Base-by-base conservation (phyloP, 1,140 invertebrate genomes). In the Maconellicoccus hirsutus region DNA sequence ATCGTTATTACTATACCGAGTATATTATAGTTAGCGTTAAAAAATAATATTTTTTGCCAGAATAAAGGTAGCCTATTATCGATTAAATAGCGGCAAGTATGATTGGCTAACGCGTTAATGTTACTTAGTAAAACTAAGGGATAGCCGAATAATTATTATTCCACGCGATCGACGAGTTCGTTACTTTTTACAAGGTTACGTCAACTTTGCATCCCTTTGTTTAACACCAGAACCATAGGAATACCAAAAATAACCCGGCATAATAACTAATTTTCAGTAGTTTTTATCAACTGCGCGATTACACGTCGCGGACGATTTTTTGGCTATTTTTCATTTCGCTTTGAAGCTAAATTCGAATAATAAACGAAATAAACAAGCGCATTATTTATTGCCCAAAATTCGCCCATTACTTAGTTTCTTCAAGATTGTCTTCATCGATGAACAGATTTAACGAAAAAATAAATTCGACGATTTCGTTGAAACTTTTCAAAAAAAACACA, bases 111-210 rank as follows among this genome's bases (percentile, higher is more conserved):
- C 61, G 8, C 61, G 22, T 26, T 25, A 26, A 25, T 66, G 25
- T 25, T 66, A 26, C 22, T 66, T 25, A 66, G 25, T 66, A 66
- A 66, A 66, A 66, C 25, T 23, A 66, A 66, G 22, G 61, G 61
- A 59, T 59, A 59, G 25, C 10, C 10, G 22, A 19, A 10, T 19
- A 66, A 66, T 66, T 66, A 66, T 26, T 66, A 66, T 66, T 66
- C 61, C 61, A 66, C 61, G 61, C 61, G 61, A 66, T 66, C 61
- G 61, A 66, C 61, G 22, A 66, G 61, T 66, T 66, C 25, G 25
- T 66, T 66, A 23, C 61, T 25, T 66, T 66, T 66, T 66, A 66
- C 25, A 66, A 66, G 25, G 61, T 66, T 66, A 23, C 61, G 61
- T 66, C 61, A 66, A 23, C 25, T 66, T 66, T 66, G 42, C 42